Evolutionary conservation across 2,888 invertebrate genomes (phyloP).

Genomic region (Pammene fasciana): DNA sequence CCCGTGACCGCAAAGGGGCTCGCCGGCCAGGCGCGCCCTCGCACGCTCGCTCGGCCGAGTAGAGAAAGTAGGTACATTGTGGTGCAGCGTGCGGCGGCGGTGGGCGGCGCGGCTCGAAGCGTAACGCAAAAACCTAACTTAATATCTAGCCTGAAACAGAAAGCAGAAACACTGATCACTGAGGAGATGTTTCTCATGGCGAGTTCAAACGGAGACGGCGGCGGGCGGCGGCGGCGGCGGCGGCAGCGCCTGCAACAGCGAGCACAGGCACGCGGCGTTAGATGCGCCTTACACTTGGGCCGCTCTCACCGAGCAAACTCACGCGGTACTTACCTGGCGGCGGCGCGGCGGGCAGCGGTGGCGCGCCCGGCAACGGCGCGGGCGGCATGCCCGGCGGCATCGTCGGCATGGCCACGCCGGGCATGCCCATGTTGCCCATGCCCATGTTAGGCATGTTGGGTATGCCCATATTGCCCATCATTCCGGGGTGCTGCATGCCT

Average conservation of each 20-base stretch:
- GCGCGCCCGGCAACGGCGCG: constrained; percentile 28
- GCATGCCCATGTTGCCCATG: constrained; percentile 11
- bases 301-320: constrained; percentile 1
- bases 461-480: no score
- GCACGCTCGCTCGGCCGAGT: constrained; percentile 55
- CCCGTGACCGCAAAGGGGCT: constrained; percentile 8
- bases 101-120: constrained; percentile 56
- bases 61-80: constrained; percentile 72
- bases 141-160: constrained; percentile 81
- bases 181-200: constrained; percentile 48
- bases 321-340: constrained; percentile 34
- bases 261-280: constrained; percentile 48
- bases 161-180: constrained; percentile 81
- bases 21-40: constrained; percentile 42
- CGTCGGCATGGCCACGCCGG: not conserved
- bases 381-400: constrained; percentile 39
- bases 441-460: constrained; percentile 1
- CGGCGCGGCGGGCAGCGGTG: constrained; percentile 22
- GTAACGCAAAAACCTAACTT: constrained; percentile 74
- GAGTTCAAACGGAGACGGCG: constrained; percentile 15
- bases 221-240: constrained; percentile 37
- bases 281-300: constrained; percentile 34
- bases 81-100: constrained; percentile 52
- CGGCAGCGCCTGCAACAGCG: constrained; percentile 47
- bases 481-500: no score